A percentile compares a stretch with the other conserved stretches of the same genome.
These are phyloP conservation scores for Pica pica DNA, from an alignment of 2,113 vertebrate genomes.

Conservation along the genomic window DNA sequence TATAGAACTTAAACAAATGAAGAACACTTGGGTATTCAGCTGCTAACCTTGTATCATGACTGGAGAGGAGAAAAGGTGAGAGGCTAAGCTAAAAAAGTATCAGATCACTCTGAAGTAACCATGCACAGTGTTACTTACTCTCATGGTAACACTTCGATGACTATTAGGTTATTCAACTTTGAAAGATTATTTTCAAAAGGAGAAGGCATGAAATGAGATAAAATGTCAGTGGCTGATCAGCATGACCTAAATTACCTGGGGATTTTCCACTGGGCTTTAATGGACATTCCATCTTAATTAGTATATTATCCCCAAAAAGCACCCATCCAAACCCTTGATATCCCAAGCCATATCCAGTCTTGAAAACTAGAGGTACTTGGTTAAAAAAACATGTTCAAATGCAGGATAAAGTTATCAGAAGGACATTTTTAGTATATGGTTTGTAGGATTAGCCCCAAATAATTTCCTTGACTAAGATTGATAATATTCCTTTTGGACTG, in stretches of 20 bases:
- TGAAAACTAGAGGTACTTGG: neutral
- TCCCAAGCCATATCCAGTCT: neutral
- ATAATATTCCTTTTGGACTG: neutral
- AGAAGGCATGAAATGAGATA: neutral
- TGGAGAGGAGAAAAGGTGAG: neutral
- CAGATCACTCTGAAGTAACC: neutral
- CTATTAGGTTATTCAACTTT: neutral
- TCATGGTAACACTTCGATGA: neutral
- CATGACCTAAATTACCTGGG: neutral
- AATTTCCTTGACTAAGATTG: neutral
- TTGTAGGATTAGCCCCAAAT: neutral
- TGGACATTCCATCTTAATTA: neutral
- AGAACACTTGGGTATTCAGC: neutral
- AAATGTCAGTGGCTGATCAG: neutral
- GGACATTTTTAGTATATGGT: neutral
- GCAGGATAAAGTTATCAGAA: neutral
- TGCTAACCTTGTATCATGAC: neutral
- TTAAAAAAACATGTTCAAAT: neutral
- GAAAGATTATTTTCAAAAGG: neutral
- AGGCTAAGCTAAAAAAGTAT: neutral
- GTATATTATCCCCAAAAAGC: neutral
- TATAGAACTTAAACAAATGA: neutral
- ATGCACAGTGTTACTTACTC: neutral
- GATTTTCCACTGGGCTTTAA: neutral
- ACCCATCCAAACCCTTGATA: neutral